These are phyloP conservation scores for Chelmon rostratus DNA, from an alignment of 2,797 vertebrate genomes.

Conservation along the genomic window DNA sequence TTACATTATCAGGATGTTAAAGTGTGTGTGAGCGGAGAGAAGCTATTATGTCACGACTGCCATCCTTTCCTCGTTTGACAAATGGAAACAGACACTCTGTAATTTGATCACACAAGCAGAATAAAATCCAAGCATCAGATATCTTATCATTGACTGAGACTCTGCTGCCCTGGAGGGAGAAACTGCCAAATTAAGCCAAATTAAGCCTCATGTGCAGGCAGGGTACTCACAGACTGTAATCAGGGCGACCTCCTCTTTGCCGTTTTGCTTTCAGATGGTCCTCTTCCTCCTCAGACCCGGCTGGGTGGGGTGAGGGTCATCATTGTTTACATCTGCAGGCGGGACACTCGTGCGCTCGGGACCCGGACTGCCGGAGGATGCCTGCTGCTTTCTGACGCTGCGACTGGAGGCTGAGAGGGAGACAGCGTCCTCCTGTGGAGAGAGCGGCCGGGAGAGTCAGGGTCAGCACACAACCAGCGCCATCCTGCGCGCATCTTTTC, in stretches of 20 bases:
- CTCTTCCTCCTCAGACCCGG: conserved; percentile 41
- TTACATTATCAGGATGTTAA: neutral
- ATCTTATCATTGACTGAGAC: conserved; percentile 4
- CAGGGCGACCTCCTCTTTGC: conserved; percentile 25
- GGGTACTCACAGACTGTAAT: conserved; percentile 57
- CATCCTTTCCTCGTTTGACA: conserved; percentile 4
- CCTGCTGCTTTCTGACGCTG: conserved; percentile 23
- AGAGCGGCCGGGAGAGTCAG: conserved; percentile 30
- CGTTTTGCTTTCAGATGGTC: conserved; percentile 20
- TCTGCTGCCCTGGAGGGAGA: neutral
- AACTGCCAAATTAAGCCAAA: no score
- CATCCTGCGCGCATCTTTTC: conserved; percentile 48
- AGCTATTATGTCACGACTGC: conserved; percentile 22
- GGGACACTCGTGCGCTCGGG: conserved; percentile 24
- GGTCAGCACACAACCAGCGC: conserved; percentile 24
- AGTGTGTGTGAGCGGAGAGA: neutral
- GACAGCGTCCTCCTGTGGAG: conserved; percentile 37
- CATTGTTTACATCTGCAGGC: conserved; percentile 63
- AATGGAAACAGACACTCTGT: conserved; percentile 27
- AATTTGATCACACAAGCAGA: conserved; percentile 5
- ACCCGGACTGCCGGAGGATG: neutral
- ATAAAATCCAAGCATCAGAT: conserved; percentile 30
- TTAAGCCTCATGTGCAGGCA: neutral
- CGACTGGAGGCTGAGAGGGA: conserved; percentile 27
- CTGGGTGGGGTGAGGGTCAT: conserved; percentile 39